Evolutionary conservation across 2,797 vertebrate species (phyloP), one percentile per base, ranked within the genome.

Genomic region (Simalia tracyae): DNA sequence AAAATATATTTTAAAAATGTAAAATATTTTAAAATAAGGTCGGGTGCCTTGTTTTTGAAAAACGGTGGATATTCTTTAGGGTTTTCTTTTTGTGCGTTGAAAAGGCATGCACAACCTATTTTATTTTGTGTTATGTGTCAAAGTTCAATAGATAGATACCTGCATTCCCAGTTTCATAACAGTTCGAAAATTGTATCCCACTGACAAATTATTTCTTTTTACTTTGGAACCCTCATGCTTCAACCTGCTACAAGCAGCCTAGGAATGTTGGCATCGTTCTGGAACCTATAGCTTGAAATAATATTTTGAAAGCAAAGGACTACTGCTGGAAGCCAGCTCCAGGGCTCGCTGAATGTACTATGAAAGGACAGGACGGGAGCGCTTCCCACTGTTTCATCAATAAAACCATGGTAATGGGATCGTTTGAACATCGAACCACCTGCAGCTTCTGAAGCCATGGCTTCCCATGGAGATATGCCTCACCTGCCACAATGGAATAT

Each of bases 241-340:
- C 76, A 81, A 87, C 81, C 89, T 90, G 24, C 59, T 50, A 84
- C 57, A 90, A 89, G 85, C 66, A 92, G 59, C 64, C 46, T 61
- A 90, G 56, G 84, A 87, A 87, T 81, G 89, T 89, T 90, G 76
- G 46, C 66, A 90, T 81, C 87, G 84, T 81, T 87, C 85, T 90
- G 59, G 66, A 87, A 81, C 66, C 84, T 90, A 90, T 85, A 87
- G 92, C 89, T 90, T 87, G 89, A 92, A 90, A 87, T 90, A 92
- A 92, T 92, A 89, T 68, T 92, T 72, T 90, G 92, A 90, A 92
- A 92, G 87, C 46, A 92, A 89, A 92, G 92, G 72, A 63, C 42
- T 19, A 81, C 66, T 92, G 89, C 85, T 87, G 89, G 87, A 89
- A 90, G 81, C 66, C 56, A 87, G 57, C 89, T 87, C 92, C 81